Evolutionary conservation across 2,113 vertebrate species (phyloP).

Genomic region (Quiscalus mexicanus): DNA sequence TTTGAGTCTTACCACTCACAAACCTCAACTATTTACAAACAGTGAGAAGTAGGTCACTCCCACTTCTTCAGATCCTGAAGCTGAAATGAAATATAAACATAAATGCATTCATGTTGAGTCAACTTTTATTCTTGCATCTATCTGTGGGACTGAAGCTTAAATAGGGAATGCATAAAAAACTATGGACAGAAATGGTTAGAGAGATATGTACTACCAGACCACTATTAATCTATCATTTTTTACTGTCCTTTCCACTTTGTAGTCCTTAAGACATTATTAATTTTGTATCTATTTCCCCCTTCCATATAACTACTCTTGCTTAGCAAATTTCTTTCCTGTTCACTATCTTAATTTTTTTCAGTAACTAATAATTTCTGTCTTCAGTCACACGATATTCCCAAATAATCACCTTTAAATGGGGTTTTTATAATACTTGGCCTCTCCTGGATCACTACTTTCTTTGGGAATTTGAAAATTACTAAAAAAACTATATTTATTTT

Average conservation of each 20-base stretch:
- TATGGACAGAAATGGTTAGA: background rate
- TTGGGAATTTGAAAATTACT: background rate
- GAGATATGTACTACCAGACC: background rate
- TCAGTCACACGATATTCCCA: background rate
- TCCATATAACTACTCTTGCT: background rate
- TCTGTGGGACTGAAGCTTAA: background rate
- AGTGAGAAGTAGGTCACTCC: conserved; percentile 56
- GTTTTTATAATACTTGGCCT: background rate
- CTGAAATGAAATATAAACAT: conserved; percentile 8
- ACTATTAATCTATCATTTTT: background rate
- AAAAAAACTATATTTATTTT: background rate
- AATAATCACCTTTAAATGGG: background rate
- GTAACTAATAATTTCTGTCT: background rate
- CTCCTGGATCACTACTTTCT: background rate
- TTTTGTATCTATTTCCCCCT: background rate
- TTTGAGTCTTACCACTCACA: background rate
- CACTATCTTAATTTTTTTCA: background rate
- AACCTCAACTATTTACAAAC: conserved; percentile 60
- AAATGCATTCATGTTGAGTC: conserved; percentile 26
- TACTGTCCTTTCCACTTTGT: background rate
- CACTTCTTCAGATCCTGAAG: conserved; percentile 33
- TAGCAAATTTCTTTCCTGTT: background rate
- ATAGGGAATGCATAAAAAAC: background rate
- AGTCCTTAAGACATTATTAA: background rate
- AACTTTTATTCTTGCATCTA: conserved; percentile 9